These are phyloP conservation scores for Menidia menidia DNA, from an alignment of 2,797 vertebrate genomes.

Conservation along the genomic window DNA sequence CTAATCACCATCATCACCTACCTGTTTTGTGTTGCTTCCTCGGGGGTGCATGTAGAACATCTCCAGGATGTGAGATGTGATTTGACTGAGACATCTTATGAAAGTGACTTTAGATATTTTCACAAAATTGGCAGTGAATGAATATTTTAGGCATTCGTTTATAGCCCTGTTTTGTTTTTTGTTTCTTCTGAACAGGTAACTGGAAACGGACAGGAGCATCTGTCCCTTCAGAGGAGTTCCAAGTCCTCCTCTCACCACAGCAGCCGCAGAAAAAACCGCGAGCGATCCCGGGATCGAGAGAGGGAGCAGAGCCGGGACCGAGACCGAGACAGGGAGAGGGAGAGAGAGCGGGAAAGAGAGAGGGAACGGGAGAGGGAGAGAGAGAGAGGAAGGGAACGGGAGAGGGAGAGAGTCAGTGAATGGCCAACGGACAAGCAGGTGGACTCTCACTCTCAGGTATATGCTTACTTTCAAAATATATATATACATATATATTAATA, in stretches of 20 bases:
- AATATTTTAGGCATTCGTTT: background rate
- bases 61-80: slow-evolving; percentile 14
- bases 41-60: slow-evolving; percentile 61
- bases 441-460: slow-evolving; percentile 93
- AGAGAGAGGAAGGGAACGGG: slow-evolving; percentile 69
- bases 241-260: slow-evolving; percentile 89
- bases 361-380: slow-evolving; percentile 74
- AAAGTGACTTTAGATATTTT: slow-evolving; percentile 2
- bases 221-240: slow-evolving; percentile 91
- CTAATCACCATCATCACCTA: slow-evolving; percentile 38
- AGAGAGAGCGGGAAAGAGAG: slow-evolving; percentile 76
- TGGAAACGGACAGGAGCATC: slow-evolving; percentile 91
- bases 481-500: too few relatives aligned
- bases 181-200: slow-evolving; percentile 82
- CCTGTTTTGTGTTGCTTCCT: slow-evolving; percentile 47
- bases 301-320: slow-evolving; percentile 73
- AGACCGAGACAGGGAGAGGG: slow-evolving; percentile 79
- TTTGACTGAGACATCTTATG: background rate
- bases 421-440: slow-evolving; percentile 93
- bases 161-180: background rate
- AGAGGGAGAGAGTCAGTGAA: slow-evolving; percentile 77
- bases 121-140: background rate
- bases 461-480: background rate
- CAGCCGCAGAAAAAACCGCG: slow-evolving; percentile 94
- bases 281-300: slow-evolving; percentile 86